A percentile compares a stretch with the other conserved stretches of the same genome.
phyloP scores from a whole-genome alignment of 2,113 vertebrate species.

The Hypanus sabinus region DNA sequence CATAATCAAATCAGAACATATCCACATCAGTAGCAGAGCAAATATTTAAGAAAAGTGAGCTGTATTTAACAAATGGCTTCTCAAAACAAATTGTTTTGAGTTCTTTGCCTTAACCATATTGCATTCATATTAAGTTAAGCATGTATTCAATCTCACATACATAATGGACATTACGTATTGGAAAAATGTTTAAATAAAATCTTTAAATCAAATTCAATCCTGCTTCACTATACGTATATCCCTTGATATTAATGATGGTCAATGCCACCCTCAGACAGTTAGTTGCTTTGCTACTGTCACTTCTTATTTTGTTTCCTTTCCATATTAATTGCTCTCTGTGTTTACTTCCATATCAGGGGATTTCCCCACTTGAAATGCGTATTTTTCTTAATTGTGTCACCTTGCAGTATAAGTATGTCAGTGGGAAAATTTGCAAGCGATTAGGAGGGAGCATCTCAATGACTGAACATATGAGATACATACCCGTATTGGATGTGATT shows the following conservation, averaged over 20 bases:
- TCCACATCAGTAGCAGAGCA: background rate
- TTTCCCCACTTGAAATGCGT: slow-evolving; percentile 73
- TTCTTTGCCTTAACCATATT: background rate
- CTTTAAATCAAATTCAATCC: background rate
- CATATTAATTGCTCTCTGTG: slow-evolving; percentile 72
- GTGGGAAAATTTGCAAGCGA: slow-evolving; percentile 75
- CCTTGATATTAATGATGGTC: background rate
- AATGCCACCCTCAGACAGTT: slow-evolving; percentile 6
- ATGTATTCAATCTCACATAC: background rate
- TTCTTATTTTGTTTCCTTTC: slow-evolving; percentile 49
- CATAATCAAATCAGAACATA: background rate
- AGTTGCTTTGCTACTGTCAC: slow-evolving; percentile 53
- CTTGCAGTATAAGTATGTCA: slow-evolving; percentile 66
- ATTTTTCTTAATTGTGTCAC: slow-evolving; percentile 78
- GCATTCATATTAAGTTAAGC: background rate
- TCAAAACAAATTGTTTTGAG: background rate
- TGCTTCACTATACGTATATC: background rate
- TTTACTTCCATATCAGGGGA: slow-evolving; percentile 73
- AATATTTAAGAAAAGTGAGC: slow-evolving; percentile 16
- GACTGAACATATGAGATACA: slow-evolving; percentile 72
- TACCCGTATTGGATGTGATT: slow-evolving; percentile 83
- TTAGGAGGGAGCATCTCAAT: slow-evolving; percentile 68
- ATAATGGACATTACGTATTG: background rate
- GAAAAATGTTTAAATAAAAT: slow-evolving; percentile 1
- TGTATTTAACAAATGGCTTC: background rate